Conservation (phyloP, 1,140 invertebrate genomes). For the Andrena cerasifolii region DNA sequence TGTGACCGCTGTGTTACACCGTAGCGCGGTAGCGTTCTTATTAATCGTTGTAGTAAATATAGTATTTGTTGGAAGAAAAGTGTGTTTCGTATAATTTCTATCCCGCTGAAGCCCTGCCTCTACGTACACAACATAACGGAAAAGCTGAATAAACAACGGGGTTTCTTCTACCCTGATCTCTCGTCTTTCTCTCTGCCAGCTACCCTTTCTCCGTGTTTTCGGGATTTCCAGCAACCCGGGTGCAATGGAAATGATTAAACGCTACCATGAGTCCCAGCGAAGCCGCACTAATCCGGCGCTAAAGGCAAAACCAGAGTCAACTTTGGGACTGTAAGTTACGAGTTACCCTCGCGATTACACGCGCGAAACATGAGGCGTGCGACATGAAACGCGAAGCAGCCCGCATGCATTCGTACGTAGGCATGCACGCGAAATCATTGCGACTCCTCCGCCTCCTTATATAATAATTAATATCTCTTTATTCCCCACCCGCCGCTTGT, state of each 20-base stretch:
- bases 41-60: no score
- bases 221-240: conserved; percentile 52
- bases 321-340: conserved; percentile 68
- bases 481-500: background rate
- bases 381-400: conserved; percentile 43
- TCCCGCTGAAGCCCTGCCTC: no score
- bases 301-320: conserved; percentile 77
- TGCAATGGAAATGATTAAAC: conserved; percentile 73
- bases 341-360: conserved; percentile 67
- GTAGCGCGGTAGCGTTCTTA: no score
- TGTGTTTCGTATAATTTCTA: no score
- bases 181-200: conserved; percentile 7
- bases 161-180: conserved; percentile 29
- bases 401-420: conserved; percentile 45
- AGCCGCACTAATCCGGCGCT: conserved; percentile 78
- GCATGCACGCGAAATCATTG: conserved; percentile 22
- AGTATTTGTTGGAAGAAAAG: no score
- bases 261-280: conserved; percentile 73
- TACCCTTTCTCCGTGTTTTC: conserved; percentile 36
- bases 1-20: no score
- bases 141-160: conserved; percentile 56
- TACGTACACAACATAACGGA: conserved; percentile 25
- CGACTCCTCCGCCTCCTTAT: conserved; percentile 24
- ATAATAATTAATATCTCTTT: conserved; percentile 41
- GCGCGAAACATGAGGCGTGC: conserved; percentile 51